Percentiles rank a stretch among this genome's conserved stretches.
phyloP scores from a whole-genome alignment of 2,888 invertebrate genomes.

The Arrhopalites spinosus region DNA sequence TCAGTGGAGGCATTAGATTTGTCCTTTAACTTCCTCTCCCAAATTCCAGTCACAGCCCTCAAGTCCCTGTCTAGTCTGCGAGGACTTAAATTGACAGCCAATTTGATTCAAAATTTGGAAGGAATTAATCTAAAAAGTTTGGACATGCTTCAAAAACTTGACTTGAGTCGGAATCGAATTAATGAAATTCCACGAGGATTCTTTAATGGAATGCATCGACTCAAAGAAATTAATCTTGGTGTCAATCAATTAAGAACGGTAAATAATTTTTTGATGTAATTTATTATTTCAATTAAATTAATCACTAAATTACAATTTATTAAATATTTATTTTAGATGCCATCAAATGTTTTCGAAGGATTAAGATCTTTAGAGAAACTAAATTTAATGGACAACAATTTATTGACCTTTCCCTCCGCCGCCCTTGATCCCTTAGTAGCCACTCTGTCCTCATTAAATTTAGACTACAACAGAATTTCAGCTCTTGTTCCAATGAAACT shows the following conservation, averaged over 20 bases:
- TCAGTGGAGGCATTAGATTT: conserved; percentile 80
- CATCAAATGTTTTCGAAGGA: conserved; percentile 69
- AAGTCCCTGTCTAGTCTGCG: conserved; percentile 72
- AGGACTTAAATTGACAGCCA: conserved; percentile 80
- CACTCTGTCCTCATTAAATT: conserved; percentile 71
- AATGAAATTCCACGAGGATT: conserved; percentile 80
- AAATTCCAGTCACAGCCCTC: conserved; percentile 78
- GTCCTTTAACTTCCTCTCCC: conserved; percentile 81
- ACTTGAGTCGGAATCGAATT: conserved; percentile 82
- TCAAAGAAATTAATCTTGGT: conserved; percentile 79
- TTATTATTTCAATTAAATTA: not conserved
- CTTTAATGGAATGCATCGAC: conserved; percentile 73
- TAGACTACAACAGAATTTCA: conserved; percentile 86
- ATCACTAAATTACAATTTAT: not conserved
- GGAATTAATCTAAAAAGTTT: conserved; percentile 71
- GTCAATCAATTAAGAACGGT: conserved; percentile 86
- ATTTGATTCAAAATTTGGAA: conserved; percentile 82
- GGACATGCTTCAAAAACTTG: conserved; percentile 72
- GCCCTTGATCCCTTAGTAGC: conserved; percentile 77
- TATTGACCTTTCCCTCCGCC: conserved; percentile 80
- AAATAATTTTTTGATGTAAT: conserved; percentile 60
- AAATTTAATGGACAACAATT: conserved; percentile 83
- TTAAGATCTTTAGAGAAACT: conserved; percentile 75
- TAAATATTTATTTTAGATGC: conserved; percentile 65
- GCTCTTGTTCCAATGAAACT: conserved; percentile 73